Percentiles rank a stretch among this genome's conserved stretches.
Conservation (phyloP, 2,888 invertebrate species). For the Adelphocoris suturalis region DNA sequence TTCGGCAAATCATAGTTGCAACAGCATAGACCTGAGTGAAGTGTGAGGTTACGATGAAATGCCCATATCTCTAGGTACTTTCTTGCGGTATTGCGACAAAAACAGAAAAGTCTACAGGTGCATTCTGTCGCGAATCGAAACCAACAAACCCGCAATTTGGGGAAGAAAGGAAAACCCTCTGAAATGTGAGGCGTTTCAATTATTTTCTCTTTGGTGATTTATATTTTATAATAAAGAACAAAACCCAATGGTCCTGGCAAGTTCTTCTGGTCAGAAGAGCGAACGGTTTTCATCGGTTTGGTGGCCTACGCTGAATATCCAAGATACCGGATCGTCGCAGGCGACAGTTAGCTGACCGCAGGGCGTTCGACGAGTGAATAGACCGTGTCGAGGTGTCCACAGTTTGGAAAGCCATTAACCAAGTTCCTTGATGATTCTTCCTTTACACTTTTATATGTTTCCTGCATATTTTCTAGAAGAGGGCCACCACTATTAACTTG, state of each 20-base stretch:
- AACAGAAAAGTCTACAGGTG: neutral
- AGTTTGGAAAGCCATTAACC: constrained; percentile 15
- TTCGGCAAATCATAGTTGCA: no score
- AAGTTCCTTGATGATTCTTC: constrained; percentile 34
- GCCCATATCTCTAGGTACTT: no score
- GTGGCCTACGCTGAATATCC: neutral
- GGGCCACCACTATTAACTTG: no score
- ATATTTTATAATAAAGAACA: neutral
- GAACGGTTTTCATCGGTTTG: constrained; percentile 56
- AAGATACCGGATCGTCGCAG: neutral
- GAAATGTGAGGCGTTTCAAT: neutral
- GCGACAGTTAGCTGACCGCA: constrained; percentile 60
- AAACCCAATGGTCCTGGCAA: constrained; percentile 5
- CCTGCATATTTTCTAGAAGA: neutral
- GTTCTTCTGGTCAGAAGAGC: constrained; percentile 54
- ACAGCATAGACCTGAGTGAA: no score
- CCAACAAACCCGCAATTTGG: neutral
- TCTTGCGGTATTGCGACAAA: no score
- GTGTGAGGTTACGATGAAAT: no score
- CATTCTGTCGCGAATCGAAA: neutral
- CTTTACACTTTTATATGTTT: neutral
- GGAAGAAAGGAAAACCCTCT: neutral
- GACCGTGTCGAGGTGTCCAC: constrained; percentile 13
- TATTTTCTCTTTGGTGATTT: constrained; percentile 37
- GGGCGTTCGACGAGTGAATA: constrained; percentile 4